Percentiles rank a stretch among this genome's conserved stretches.
Conservation (phyloP, 1,140 invertebrate genomes). For the Fopius arisanus region DNA sequence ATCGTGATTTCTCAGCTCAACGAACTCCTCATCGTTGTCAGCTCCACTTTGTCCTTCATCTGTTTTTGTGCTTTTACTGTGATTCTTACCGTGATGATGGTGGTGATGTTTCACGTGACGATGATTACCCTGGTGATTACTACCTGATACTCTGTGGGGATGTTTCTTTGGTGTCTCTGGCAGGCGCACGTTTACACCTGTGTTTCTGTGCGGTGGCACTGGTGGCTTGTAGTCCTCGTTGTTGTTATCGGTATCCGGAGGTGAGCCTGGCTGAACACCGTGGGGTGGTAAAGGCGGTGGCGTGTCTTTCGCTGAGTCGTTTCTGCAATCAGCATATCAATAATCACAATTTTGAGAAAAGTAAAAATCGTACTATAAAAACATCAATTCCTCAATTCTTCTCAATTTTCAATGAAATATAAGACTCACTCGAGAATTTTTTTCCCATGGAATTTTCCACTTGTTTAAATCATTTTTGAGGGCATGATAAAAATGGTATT, state of each 20-base stretch:
- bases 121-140: constrained; percentile 40
- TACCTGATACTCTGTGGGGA: constrained; percentile 59
- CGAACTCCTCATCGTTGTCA: constrained; percentile 50
- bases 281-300: constrained; percentile 69
- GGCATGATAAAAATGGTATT: no score
- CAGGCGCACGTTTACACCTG: constrained; percentile 62
- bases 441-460: no score
- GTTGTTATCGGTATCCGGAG: constrained; percentile 42
- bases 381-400: no score
- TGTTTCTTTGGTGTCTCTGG: constrained; percentile 56
- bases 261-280: constrained; percentile 45
- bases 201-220: constrained; percentile 84
- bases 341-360: no score
- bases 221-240: constrained; percentile 81
- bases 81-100: constrained; percentile 32
- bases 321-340: no score
- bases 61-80: constrained; percentile 32
- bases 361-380: no score
- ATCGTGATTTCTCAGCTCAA: constrained; percentile 50
- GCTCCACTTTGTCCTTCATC: constrained; percentile 18
- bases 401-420: no score
- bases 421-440: no score
- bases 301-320: constrained; percentile 44
- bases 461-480: no score
- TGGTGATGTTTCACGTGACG: constrained; percentile 42